Conservation (phyloP, 2,797 vertebrate species). For the Oophaga sylvatica region DNA sequence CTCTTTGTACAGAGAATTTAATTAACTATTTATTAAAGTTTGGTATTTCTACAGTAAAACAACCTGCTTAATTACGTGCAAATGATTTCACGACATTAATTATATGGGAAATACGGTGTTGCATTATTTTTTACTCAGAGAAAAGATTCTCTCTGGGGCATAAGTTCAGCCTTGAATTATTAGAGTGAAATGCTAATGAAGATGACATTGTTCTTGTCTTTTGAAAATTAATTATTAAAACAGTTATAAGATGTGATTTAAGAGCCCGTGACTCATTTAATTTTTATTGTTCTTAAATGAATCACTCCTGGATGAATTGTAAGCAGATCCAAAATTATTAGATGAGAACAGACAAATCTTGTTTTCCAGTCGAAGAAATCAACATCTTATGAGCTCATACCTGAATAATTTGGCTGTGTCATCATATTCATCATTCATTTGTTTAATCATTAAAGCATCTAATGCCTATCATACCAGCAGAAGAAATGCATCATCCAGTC, state of each 20-base stretch:
- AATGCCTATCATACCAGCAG: background rate
- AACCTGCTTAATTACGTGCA: background rate
- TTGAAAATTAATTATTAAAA: conserved; percentile 75
- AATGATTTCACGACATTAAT: conserved; percentile 22
- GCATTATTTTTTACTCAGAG: conserved; percentile 20
- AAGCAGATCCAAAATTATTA: conserved; percentile 70
- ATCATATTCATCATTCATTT: conserved; percentile 19
- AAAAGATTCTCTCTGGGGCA: background rate
- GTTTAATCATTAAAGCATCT: conserved; percentile 16
- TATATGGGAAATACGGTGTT: conserved; percentile 12
- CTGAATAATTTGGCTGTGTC: conserved; percentile 72
- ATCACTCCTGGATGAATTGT: conserved; percentile 71
- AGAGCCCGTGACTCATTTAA: conserved; percentile 74
- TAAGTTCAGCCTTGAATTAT: conserved; percentile 18
- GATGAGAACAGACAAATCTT: conserved; percentile 67
- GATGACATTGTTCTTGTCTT: conserved; percentile 68
- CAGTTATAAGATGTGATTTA: conserved; percentile 73
- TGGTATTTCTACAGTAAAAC: conserved; percentile 6
- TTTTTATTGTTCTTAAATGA: conserved; percentile 75
- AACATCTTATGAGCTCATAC: conserved; percentile 66
- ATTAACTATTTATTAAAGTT: conserved; percentile 47
- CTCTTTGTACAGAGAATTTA: conserved; percentile 2
- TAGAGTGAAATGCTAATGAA: conserved; percentile 71
- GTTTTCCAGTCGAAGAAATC: conserved; percentile 61
- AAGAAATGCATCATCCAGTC: background rate